Conservation (phyloP, 2,797 vertebrate species). For the Tinamus major region DNA sequence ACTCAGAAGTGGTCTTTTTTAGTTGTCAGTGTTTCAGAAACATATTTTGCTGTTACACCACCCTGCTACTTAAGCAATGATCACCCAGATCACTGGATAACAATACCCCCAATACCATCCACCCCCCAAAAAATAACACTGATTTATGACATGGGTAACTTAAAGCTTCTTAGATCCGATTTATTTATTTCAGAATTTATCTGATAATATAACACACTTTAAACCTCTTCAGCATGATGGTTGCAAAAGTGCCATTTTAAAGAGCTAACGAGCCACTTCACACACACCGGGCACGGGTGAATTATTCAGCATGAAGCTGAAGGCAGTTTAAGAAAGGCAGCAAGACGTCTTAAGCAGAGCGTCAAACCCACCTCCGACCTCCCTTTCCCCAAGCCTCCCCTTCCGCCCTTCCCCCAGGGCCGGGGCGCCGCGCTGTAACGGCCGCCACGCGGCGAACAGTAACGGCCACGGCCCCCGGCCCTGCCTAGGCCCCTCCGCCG, state of each 20-base stretch:
- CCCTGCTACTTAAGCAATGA: not conserved
- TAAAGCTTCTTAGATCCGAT: not conserved
- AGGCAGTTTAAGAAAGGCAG: fast-evolving
- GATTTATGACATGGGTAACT: not conserved
- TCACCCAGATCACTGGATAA: fast-evolving
- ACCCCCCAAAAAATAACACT: not conserved
- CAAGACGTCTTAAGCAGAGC: fast-evolving
- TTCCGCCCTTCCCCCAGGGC: too few relatives aligned
- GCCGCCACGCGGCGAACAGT: too few relatives aligned
- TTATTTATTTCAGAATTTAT: not conserved
- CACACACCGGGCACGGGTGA: fast-evolving
- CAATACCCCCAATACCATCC: not conserved
- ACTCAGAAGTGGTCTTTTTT: not conserved
- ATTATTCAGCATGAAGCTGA: fast-evolving
- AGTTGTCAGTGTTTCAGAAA: not conserved
- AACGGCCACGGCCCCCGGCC: too few relatives aligned
- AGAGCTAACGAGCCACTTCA: fast-evolving
- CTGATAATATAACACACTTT: fast-evolving
- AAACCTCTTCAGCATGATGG: fast-evolving
- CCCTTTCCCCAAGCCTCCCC: too few relatives aligned
- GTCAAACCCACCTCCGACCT: not conserved
- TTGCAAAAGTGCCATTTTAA: fast-evolving
- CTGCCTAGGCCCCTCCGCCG: too few relatives aligned
- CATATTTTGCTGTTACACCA: not conserved
- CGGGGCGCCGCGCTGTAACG: too few relatives aligned